A percentile compares a stretch with the other conserved stretches of the same genome.
Evolutionary conservation across 2,113 vertebrate species (phyloP).

Genomic region (Macquaria ambigua): DNA sequence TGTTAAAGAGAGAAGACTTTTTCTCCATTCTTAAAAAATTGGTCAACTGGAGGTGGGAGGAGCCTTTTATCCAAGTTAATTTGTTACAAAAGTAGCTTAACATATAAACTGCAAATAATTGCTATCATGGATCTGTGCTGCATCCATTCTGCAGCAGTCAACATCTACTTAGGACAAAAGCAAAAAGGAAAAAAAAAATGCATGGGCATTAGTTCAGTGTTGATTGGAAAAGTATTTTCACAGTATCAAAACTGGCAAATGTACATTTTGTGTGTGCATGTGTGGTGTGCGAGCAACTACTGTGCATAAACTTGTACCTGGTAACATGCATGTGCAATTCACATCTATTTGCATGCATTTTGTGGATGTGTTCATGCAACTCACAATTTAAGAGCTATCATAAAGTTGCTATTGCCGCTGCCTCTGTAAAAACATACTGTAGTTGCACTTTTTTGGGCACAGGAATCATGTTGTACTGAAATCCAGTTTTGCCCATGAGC

Average conservation of each 20-base stretch:
- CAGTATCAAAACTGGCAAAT: neutral
- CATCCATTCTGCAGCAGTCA: neutral
- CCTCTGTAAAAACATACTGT: neutral
- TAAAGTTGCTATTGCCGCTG: neutral
- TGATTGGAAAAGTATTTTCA: neutral
- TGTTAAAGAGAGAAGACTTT: neutral
- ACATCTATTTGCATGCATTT: neutral
- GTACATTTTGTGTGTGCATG: neutral
- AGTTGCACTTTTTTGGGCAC: neutral
- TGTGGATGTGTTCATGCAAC: neutral
- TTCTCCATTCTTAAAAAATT: neutral
- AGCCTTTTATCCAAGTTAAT: neutral
- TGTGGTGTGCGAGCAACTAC: neutral
- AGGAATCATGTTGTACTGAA: neutral
- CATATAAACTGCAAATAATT: neutral
- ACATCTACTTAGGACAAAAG: neutral
- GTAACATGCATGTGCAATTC: neutral
- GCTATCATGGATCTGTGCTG: neutral
- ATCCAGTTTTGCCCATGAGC: constrained; percentile 11
- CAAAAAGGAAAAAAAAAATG: neutral
- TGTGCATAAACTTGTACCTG: neutral
- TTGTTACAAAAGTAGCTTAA: constrained; percentile 18
- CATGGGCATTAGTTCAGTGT: neutral
- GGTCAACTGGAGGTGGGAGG: neutral
- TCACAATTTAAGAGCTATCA: neutral